Evolutionary conservation across 1,140 invertebrate genomes (phyloP), one percentile per base, ranked within the genome.

Genomic region (Agrypnia vestita): DNA sequence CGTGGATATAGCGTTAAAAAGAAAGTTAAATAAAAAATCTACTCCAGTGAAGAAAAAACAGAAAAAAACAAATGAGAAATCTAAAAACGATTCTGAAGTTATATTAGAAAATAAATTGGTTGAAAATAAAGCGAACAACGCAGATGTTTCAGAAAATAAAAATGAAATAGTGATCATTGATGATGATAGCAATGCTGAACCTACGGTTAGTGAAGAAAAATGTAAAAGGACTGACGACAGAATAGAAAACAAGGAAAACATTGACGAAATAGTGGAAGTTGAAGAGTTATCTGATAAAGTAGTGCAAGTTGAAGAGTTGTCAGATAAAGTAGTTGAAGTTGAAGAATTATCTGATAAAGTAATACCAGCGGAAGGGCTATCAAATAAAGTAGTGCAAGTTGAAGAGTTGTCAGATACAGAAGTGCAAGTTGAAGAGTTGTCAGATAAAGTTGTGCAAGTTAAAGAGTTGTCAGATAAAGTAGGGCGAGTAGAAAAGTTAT

Each of bases 21-120:
- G 80, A 35, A 82, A 82, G 51, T 73, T 82, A 25, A 82, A 51
- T 46, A 82, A 76, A 55, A 82, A 71, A 49, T 59, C 61, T 17
- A 55, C 71, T 12, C 46, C 69, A 11, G 21, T 43, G n/a, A 55
- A 77, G 61, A 74, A 74, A 56, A 74, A 74, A 25, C 15, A 17
- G 25, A 74, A 74, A 74, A 74, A 74, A 55, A 1, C 53, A 3
- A 49, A 12, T 11, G 51, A 53, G 11, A n/a, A 12, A 8, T 15
- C 46, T 53, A 53, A 17, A 51, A 72, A 72, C 8, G 11, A 47
- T 47, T 19, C 10, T 19, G 49, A 72, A 21, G 21, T 0, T 25
- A 17, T 9, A 10, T 44, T 25, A 9, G 12, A 64, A 64, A 64
- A 35, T 35, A 35, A 35, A 13, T 10, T 15, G 12, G 21, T 25